These are phyloP conservation scores for Mamestra brassicae DNA, from an alignment of 2,888 invertebrate genomes.

Conservation along the genomic window DNA sequence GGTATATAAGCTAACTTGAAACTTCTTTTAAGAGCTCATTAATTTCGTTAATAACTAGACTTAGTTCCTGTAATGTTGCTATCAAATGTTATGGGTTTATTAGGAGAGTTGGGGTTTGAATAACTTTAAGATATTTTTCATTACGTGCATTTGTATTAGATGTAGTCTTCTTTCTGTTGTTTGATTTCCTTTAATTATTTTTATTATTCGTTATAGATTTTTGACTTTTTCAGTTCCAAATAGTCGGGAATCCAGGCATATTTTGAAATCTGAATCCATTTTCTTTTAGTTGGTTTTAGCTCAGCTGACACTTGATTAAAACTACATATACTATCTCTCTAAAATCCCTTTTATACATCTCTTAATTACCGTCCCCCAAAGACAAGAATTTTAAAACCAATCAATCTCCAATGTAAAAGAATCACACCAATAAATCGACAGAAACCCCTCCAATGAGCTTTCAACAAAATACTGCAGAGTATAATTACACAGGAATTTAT, in stretches of 20 bases:
- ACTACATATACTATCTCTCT: neutral
- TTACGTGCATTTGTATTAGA: neutral
- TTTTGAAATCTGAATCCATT: neutral
- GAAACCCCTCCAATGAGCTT: constrained; percentile 83
- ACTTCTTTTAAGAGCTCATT: constrained; percentile 67
- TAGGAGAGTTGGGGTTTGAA: constrained; percentile 15
- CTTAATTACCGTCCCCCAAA: constrained; percentile 58
- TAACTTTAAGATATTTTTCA: constrained; percentile 1
- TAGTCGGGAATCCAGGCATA: too few relatives aligned
- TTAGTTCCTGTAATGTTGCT: constrained; percentile 64
- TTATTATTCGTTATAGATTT: neutral
- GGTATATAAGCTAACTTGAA: constrained; percentile 56
- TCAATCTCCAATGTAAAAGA: constrained; percentile 66
- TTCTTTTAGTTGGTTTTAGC: neutral
- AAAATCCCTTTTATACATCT: constrained; percentile 18
- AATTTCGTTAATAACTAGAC: constrained; percentile 64
- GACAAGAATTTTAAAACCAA: constrained; percentile 64
- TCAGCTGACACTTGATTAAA: constrained; percentile 24
- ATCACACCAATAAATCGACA: constrained; percentile 80
- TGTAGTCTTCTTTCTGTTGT: neutral
- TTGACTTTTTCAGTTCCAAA: neutral
- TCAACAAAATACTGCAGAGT: constrained; percentile 86
- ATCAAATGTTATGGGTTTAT: constrained; percentile 62
- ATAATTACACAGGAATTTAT: constrained; percentile 88
- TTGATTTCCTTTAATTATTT: neutral